Evolutionary conservation across 2,113 vertebrate genomes (phyloP).

Genomic region (Tenrec ecaudatus): DNA sequence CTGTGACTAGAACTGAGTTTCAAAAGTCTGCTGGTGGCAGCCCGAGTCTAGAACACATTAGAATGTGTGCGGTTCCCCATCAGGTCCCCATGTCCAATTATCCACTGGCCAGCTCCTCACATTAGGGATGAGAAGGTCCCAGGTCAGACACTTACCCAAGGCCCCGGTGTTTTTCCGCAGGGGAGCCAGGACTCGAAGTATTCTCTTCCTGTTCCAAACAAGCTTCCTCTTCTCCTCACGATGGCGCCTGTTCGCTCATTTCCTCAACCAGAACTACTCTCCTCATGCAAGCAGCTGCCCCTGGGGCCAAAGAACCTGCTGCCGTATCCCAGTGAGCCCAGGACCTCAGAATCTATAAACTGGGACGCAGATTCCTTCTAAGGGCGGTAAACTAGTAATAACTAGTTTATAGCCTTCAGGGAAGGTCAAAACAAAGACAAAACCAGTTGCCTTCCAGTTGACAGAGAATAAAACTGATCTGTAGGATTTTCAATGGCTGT

Average conservation of each 20-base stretch:
- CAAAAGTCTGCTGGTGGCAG: background rate
- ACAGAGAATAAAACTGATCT: too few relatives aligned
- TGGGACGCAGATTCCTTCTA: constrained; percentile 37
- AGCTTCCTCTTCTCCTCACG: background rate
- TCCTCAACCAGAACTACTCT: background rate
- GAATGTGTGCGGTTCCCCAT: background rate
- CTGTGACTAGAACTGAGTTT: background rate
- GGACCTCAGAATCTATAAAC: background rate
- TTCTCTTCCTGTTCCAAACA: background rate
- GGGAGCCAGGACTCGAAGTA: background rate
- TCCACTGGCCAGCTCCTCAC: background rate
- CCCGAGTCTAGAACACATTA: background rate
- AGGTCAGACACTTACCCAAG: background rate
- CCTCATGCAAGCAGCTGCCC: background rate
- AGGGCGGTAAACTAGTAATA: constrained; percentile 69
- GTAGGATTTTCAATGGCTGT: too few relatives aligned
- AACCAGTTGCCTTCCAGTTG: too few relatives aligned
- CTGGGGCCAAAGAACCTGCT: background rate
- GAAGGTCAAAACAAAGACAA: background rate
- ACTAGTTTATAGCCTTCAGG: constrained; percentile 66
- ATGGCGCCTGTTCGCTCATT: background rate
- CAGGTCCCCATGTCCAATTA: background rate
- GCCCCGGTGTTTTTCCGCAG: background rate
- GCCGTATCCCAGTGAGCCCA: background rate
- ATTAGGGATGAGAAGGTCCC: constrained; percentile 9